Evolutionary conservation across 2,888 invertebrate species (phyloP).

Genomic region (Polydrusus tereticollis): DNA sequence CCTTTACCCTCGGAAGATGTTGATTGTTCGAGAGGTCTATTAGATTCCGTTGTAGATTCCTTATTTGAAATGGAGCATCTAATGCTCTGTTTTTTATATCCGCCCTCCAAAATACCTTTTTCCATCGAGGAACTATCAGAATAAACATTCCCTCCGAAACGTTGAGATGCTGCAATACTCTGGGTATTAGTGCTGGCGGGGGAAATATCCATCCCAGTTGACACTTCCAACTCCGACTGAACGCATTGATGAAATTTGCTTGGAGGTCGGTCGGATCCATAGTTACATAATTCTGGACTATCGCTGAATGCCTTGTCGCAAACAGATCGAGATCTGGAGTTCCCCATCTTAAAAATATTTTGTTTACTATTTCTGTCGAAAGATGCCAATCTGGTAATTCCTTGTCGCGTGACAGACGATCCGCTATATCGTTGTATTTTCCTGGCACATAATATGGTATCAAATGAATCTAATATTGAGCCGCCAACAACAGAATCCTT

Average conservation of each 20-base stretch:
- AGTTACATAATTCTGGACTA: slow-evolving; percentile 42
- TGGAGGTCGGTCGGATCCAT: slow-evolving; percentile 31
- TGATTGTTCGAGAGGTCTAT: not conserved
- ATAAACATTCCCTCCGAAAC: not conserved
- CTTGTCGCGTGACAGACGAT: slow-evolving; percentile 39
- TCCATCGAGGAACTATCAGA: slow-evolving; percentile 8
- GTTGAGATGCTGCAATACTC: slow-evolving; percentile 51
- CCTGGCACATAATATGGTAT: slow-evolving; percentile 35
- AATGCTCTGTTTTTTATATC: slow-evolving; percentile 58
- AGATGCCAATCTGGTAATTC: slow-evolving; percentile 48
- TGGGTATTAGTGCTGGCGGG: slow-evolving; percentile 54
- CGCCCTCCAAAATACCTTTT: slow-evolving; percentile 57
- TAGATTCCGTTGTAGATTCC: not conserved
- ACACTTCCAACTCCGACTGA: slow-evolving; percentile 39
- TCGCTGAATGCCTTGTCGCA: slow-evolving; percentile 39
- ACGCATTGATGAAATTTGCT: slow-evolving; percentile 46
- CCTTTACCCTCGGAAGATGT: not conserved
- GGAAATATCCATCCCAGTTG: slow-evolving; percentile 55
- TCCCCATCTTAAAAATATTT: slow-evolving; percentile 42
- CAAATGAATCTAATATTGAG: not conserved
- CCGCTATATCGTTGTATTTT: slow-evolving; percentile 45
- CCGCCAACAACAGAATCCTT: not conserved
- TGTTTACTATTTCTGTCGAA: slow-evolving; percentile 4
- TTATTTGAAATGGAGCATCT: slow-evolving; percentile 5
- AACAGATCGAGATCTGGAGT: slow-evolving; percentile 46